These are phyloP conservation scores for Tachina grossa DNA, from an alignment of 2,888 invertebrate species.

Conservation along the genomic window DNA sequence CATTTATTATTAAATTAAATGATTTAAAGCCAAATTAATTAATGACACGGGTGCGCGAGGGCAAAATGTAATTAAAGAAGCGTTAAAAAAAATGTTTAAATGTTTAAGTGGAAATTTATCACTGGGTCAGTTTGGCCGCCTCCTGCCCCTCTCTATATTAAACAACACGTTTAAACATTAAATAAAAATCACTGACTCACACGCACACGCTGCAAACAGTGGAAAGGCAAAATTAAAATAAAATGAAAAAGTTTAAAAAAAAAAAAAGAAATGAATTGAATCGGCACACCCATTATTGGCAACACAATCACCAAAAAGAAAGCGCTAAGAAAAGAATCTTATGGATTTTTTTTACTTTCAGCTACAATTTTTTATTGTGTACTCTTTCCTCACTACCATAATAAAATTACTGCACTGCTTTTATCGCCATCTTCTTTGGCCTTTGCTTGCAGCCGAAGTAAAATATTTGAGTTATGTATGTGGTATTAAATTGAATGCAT, in stretches of 20 bases:
- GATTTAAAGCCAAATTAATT: conserved; percentile 69
- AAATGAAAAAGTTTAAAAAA: conserved; percentile 16
- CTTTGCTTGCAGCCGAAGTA: background rate
- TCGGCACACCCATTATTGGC: conserved; percentile 61
- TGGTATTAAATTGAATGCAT: conserved; percentile 64
- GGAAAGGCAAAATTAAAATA: conserved; percentile 8
- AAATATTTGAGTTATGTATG: conserved; percentile 19
- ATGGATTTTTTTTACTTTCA: conserved; percentile 15
- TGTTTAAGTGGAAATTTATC: conserved; percentile 64
- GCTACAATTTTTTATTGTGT: conserved; percentile 1
- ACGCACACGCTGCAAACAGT: conserved; percentile 27
- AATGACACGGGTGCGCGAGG: conserved; percentile 49
- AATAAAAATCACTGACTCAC: conserved; percentile 65
- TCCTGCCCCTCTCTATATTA: background rate
- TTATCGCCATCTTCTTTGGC: conserved; percentile 1
- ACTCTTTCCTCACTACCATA: background rate
- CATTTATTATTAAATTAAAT: conserved; percentile 61
- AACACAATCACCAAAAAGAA: background rate
- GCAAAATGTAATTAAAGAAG: conserved; percentile 33
- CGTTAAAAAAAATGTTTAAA: conserved; percentile 17
- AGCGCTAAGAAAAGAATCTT: conserved; percentile 11
- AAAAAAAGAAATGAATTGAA: conserved; percentile 46
- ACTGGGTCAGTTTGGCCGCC: conserved; percentile 38
- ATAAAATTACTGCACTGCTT: background rate
- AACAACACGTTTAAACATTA: conserved; percentile 52